These are phyloP conservation scores for Microcebus murinus DNA, from an alignment of 2,113 vertebrate genomes.

Conservation along the genomic window DNA sequence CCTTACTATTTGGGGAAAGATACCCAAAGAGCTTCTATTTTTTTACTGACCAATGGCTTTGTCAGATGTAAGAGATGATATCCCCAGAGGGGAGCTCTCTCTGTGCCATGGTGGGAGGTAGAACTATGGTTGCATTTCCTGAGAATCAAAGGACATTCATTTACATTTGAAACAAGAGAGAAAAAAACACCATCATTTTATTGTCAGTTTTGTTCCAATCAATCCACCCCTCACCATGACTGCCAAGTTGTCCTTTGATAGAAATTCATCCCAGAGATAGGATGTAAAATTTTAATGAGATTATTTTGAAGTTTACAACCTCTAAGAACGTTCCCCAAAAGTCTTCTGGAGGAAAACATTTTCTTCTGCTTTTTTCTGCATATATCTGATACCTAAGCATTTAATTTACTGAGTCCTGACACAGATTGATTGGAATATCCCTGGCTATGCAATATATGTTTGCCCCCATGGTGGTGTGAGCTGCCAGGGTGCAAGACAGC, in stretches of 20 bases:
- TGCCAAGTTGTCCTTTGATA: slow-evolving; percentile 67
- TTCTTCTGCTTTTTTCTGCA: not conserved
- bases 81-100: not conserved
- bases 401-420: not conserved
- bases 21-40: not conserved
- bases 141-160: slow-evolving; percentile 64
- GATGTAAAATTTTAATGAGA: slow-evolving; percentile 68
- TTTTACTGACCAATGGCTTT: not conserved
- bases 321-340: slow-evolving; percentile 24
- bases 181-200: slow-evolving; percentile 53
- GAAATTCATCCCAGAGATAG: slow-evolving; percentile 57
- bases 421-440: not conserved
- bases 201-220: slow-evolving; percentile 71
- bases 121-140: slow-evolving; percentile 29
- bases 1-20: not conserved
- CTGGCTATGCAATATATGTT: not conserved
- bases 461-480: not conserved
- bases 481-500: not conserved
- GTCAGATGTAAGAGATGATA: not conserved
- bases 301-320: slow-evolving; percentile 64
- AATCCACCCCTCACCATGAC: slow-evolving; percentile 39
- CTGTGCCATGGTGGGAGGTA: not conserved
- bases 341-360: slow-evolving; percentile 5
- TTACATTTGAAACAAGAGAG: slow-evolving; percentile 64
- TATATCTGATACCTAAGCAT: not conserved